Evolutionary conservation across 2,797 vertebrate species (phyloP), one percentile per base, ranked within the genome.

Genomic region (Pangasius djambal): DNA sequence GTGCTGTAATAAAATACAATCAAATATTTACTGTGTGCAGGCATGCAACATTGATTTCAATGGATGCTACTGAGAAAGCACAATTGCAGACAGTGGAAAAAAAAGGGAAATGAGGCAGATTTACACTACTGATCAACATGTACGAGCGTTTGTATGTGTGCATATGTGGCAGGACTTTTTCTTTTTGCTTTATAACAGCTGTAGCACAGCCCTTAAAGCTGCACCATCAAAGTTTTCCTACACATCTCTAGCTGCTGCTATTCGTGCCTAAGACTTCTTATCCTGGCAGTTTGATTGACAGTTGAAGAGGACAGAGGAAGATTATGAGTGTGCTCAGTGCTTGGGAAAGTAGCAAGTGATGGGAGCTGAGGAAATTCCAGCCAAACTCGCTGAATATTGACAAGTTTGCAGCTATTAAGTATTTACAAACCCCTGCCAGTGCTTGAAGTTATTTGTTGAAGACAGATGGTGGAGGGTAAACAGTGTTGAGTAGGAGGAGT

Each of bases 391-490:
- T 87, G 90, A 92, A 92, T 91, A 92, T 91, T 91, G 92, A 92
- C 91, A 90, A 92, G 89, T 78, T 88, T 75, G 69, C 50, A 83
- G 72, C 88, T 89, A 89, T 91, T 89, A 91, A 91, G 90, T 92
- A 92, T 91, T 91, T 90, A 92, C 86, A 89, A 91, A 91, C 87
- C 90, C 89, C 84, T 55, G 77, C 75, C 67, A 72, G 83, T 69
- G 70, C 87, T 89, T 88, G 74, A 91, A 92, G 88, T 90, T 93
- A 92, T 91, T 93, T 90, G 90, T 90, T 83, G 89, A 90, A 92
- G 90, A 88, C 89, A 91, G 88, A 91, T 90, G 92, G 92, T 40
- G 50, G 90, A 63, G 86, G 85, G 90, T 89, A 90, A 90, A 92
- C 90, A 91, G 84, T 57, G 89, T 55, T 61, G 86, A 86, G 65